These are phyloP conservation scores for Apocheima hispidaria DNA, from an alignment of 2,888 invertebrate species.

Conservation along the genomic window DNA sequence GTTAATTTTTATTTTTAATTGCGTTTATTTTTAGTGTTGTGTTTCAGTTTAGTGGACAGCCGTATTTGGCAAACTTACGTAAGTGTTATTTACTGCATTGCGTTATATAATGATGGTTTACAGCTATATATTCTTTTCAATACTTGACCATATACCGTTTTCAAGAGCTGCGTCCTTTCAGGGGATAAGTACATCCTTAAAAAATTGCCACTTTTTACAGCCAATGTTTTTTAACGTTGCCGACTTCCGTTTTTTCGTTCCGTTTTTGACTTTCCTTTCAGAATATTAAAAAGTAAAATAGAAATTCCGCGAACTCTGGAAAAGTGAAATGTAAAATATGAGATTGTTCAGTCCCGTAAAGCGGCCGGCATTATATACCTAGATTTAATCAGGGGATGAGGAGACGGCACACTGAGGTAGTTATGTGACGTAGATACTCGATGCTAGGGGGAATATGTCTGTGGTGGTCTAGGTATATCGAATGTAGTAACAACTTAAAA, in stretches of 20 bases:
- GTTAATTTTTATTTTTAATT: constrained; percentile 50
- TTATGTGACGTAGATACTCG: constrained; percentile 34
- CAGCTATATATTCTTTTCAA: background rate
- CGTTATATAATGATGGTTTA: constrained; percentile 57
- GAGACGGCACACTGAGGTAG: constrained; percentile 50
- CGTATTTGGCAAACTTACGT: constrained; percentile 77
- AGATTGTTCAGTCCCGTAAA: constrained; percentile 45
- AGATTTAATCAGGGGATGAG: constrained; percentile 54
- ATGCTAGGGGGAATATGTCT: background rate
- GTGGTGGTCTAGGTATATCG: background rate
- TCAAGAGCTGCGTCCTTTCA: background rate
- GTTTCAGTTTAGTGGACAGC: constrained; percentile 57
- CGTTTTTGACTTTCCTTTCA: background rate
- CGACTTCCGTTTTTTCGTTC: background rate
- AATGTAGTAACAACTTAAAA: no score
- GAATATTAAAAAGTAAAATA: background rate
- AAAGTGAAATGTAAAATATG: constrained; percentile 32
- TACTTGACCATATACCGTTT: background rate
- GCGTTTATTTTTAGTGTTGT: constrained; percentile 59
- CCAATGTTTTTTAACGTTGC: background rate
- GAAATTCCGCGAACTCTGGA: background rate
- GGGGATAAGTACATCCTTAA: background rate
- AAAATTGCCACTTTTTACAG: background rate
- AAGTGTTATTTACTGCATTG: constrained; percentile 81
- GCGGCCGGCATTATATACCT: constrained; percentile 47